Percentiles rank a stretch among this genome's conserved stretches.
These are phyloP conservation scores for Nibea coibor DNA, from an alignment of 2,113 vertebrate species.

Conservation along the genomic window DNA sequence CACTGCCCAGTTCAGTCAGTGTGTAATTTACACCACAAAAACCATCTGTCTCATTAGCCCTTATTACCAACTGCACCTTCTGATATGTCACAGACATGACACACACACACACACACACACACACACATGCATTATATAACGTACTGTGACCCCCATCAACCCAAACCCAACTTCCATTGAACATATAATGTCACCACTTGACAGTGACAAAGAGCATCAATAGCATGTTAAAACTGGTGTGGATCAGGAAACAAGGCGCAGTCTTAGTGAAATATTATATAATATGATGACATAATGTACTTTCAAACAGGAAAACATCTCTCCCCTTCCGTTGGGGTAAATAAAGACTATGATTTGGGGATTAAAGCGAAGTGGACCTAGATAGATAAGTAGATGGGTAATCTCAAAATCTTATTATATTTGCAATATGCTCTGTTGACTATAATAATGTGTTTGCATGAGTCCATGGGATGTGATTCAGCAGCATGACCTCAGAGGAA, in stretches of 20 bases:
- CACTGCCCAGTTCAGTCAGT: slow-evolving; percentile 25
- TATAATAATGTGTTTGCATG: not conserved
- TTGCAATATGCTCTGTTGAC: not conserved
- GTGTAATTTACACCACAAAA: slow-evolving; percentile 50
- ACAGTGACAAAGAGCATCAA: not conserved
- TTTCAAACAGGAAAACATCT: too few relatives aligned
- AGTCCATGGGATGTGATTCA: slow-evolving; percentile 2
- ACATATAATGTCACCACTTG: not conserved
- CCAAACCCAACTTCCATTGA: not conserved
- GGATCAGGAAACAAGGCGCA: not conserved
- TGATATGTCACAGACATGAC: slow-evolving; percentile 10
- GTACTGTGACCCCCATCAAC: not conserved
- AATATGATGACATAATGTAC: not conserved
- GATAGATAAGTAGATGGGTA: not conserved
- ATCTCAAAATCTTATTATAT: not conserved
- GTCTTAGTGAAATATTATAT: not conserved
- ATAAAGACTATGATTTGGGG: not conserved
- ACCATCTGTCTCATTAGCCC: slow-evolving; percentile 28
- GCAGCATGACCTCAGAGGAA: slow-evolving; percentile 7
- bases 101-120: not conserved
- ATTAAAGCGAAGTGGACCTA: not conserved
- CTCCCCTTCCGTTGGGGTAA: not conserved
- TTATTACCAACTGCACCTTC: slow-evolving; percentile 6
- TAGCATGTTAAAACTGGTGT: not conserved
- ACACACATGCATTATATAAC: slow-evolving; percentile 26